Conservation (phyloP, 2,797 vertebrate genomes). For the Lindbergichthys nudifrons region DNA sequence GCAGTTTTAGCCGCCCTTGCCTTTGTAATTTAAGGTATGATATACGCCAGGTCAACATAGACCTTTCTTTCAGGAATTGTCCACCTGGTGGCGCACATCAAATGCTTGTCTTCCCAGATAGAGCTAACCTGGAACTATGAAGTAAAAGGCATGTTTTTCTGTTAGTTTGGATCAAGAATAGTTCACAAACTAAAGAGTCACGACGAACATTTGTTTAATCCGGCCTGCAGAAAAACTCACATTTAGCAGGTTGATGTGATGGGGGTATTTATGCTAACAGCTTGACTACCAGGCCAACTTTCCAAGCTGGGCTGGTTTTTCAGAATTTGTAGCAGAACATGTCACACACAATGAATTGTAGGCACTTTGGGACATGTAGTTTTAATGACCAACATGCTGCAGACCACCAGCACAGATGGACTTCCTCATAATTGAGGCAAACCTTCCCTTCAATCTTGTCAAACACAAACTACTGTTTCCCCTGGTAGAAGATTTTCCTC, state of each 20-base stretch:
- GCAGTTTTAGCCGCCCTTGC: neutral
- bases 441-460: conserved; percentile 25
- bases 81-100: neutral
- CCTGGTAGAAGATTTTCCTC: conserved; percentile 4
- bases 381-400: conserved; percentile 44
- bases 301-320: conserved; percentile 10
- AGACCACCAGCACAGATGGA: conserved; percentile 37
- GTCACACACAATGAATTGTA: conserved; percentile 10
- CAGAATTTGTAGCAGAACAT: conserved; percentile 25
- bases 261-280: conserved; percentile 3
- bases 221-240: conserved; percentile 6
- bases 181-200: conserved; percentile 20
- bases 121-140: conserved; percentile 32
- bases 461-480: conserved; percentile 18
- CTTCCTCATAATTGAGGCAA: conserved; percentile 23
- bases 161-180: conserved; percentile 9
- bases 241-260: conserved; percentile 32
- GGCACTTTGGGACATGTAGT: conserved; percentile 12
- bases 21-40: neutral
- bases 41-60: conserved; percentile 3
- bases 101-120: conserved; percentile 7
- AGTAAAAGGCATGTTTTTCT: conserved; percentile 5
- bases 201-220: conserved; percentile 16
- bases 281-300: conserved; percentile 20
- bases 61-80: conserved; percentile 20